These are phyloP conservation scores for Hypena proboscidalis DNA, from an alignment of 2,888 invertebrate species.

Conservation along the genomic window DNA sequence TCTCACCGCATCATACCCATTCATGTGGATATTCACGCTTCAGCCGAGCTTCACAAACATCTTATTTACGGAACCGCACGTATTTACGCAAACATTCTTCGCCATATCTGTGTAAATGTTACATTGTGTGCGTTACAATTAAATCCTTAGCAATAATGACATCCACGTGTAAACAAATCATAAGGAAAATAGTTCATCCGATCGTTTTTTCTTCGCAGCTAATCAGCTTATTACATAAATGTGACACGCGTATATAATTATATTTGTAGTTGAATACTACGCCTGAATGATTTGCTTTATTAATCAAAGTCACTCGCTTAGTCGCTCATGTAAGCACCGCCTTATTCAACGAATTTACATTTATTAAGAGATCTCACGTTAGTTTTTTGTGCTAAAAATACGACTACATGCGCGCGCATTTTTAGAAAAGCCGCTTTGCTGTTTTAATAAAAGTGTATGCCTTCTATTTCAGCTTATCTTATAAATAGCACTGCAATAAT, in stretches of 20 bases:
- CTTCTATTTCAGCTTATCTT: slow-evolving; percentile 17
- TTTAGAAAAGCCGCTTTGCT: slow-evolving; percentile 11
- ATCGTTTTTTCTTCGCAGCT: slow-evolving; percentile 16
- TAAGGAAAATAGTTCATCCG: slow-evolving; percentile 20
- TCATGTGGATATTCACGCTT: slow-evolving; percentile 17
- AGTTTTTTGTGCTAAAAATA: slow-evolving; percentile 12
- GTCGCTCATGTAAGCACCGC: slow-evolving; percentile 12
- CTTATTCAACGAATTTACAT: slow-evolving; percentile 16
- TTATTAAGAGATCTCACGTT: slow-evolving; percentile 5
- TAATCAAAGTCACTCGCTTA: slow-evolving; percentile 19
- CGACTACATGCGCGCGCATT: slow-evolving; percentile 9
- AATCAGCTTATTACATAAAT: slow-evolving; percentile 19
- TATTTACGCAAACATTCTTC: slow-evolving; percentile 19
- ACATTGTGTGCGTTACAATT: slow-evolving; percentile 17
- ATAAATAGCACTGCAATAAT: slow-evolving; percentile 18
- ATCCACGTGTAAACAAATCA: slow-evolving; percentile 28
- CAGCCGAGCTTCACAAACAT: not conserved
- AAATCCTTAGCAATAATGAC: slow-evolving; percentile 22
- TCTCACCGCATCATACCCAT: slow-evolving; percentile 12
- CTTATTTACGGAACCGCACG: not conserved
- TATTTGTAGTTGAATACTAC: slow-evolving; percentile 22
- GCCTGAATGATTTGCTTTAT: slow-evolving; percentile 26
- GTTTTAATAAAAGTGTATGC: slow-evolving; percentile 9
- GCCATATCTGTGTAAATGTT: slow-evolving; percentile 12
- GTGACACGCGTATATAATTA: slow-evolving; percentile 23